A percentile compares a stretch with the other conserved stretches of the same genome.
Conservation (phyloP, 2,888 invertebrate species). For the Plagodis pulveraria region DNA sequence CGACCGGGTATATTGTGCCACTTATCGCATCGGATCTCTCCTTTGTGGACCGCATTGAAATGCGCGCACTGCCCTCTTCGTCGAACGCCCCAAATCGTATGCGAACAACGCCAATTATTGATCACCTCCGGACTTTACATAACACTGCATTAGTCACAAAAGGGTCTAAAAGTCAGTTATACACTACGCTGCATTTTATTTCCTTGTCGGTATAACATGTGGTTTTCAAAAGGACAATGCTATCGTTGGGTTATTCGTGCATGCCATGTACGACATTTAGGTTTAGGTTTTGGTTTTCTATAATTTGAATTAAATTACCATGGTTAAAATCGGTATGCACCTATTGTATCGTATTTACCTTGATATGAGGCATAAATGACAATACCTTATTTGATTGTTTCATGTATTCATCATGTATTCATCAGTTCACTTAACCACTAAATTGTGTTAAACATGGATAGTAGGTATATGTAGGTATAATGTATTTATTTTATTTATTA, state of each 20-base stretch:
- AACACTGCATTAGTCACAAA: conserved; percentile 58
- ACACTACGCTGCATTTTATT: conserved; percentile 6
- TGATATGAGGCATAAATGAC: no score
- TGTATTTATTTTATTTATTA: no score
- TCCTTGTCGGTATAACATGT: background rate
- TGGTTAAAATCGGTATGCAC: no score
- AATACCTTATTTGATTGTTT: no score
- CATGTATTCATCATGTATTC: no score
- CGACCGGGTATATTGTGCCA: conserved; percentile 74
- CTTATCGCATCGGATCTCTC: conserved; percentile 78
- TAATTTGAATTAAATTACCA: no score
- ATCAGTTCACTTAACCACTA: no score
- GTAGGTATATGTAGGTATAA: no score
- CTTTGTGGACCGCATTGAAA: conserved; percentile 74
- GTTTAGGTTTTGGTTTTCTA: no score
- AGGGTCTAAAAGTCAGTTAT: conserved; percentile 11
- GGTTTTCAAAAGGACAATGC: conserved; percentile 5
- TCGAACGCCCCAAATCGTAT: conserved; percentile 74
- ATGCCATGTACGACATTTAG: no score
- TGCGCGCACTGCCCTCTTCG: conserved; percentile 66
- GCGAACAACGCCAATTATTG: conserved; percentile 64
- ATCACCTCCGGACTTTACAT: conserved; percentile 56
- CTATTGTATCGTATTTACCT: no score
- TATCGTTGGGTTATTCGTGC: background rate
- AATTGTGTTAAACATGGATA: no score